Conservation (phyloP, 2,113 vertebrate genomes). For the Hucho hucho region DNA sequence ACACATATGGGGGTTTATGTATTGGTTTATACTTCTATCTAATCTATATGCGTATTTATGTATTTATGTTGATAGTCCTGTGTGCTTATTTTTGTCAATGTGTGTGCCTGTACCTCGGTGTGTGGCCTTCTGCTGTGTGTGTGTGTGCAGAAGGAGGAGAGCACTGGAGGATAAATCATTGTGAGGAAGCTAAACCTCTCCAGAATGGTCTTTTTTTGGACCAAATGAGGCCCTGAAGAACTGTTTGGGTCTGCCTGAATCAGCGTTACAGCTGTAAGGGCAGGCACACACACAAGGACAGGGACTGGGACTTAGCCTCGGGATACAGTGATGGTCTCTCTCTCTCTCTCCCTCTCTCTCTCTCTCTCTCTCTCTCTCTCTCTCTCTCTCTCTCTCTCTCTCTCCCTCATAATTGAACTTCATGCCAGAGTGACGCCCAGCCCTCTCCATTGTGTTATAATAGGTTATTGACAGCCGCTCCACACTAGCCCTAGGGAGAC, state of each 20-base stretch:
- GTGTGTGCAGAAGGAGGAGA: conserved; percentile 24
- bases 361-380: conserved; percentile 19
- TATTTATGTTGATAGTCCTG: neutral
- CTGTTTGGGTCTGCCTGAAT: conserved; percentile 13
- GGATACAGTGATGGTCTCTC: neutral
- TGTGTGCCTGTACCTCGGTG: conserved; percentile 5
- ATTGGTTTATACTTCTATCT: neutral
- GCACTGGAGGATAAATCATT: conserved; percentile 42
- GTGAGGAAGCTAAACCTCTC: conserved; percentile 31
- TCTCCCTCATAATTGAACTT: conserved; percentile 51
- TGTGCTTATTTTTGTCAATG: neutral
- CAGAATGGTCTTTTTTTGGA: conserved; percentile 47
- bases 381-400: conserved; percentile 9
- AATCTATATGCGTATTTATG: conserved; percentile 10
- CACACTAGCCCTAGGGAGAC: conserved; percentile 56
- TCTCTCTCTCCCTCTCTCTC: conserved; percentile 18
- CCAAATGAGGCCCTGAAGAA: conserved; percentile 13
- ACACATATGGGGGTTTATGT: neutral
- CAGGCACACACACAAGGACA: neutral
- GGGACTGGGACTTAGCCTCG: neutral
- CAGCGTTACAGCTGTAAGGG: neutral
- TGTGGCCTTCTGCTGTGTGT: neutral
- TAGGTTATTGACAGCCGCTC: conserved; percentile 76
- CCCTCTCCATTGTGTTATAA: conserved; percentile 56
- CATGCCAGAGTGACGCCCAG: conserved; percentile 25